phyloP scores from a whole-genome alignment of 2,113 vertebrate genomes.

The Apodemus speciosus region DNA sequence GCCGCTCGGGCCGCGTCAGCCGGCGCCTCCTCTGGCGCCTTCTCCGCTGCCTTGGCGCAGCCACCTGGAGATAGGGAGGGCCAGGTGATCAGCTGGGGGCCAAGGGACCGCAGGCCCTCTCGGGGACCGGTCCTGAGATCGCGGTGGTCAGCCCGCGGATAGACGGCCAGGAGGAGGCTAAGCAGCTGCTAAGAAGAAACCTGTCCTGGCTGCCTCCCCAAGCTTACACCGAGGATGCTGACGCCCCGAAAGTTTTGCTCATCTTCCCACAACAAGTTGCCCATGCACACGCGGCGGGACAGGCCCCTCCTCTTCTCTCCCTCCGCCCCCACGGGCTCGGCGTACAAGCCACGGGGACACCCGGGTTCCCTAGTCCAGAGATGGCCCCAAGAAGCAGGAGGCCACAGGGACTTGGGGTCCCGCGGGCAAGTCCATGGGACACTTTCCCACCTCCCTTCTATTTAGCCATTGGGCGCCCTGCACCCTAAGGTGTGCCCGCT shows the following conservation, averaged over 20 bases:
- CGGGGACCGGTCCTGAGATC: neutral
- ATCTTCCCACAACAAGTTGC: slow-evolving; percentile 65
- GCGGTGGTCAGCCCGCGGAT: neutral
- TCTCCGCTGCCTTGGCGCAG: slow-evolving; percentile 90
- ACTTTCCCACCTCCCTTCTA: slow-evolving; percentile 65
- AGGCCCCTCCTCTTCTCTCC: slow-evolving; percentile 70
- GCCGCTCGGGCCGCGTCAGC: slow-evolving; percentile 84
- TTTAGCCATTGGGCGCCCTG: slow-evolving; percentile 47
- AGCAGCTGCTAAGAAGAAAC: neutral
- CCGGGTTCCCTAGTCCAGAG: slow-evolving; percentile 62
- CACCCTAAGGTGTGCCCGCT: slow-evolving; percentile 50
- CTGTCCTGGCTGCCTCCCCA: slow-evolving; percentile 49
- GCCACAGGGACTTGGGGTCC: slow-evolving; percentile 43
- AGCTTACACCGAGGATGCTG: slow-evolving; percentile 24
- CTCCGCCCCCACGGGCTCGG: slow-evolving; percentile 37
- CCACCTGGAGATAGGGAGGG: slow-evolving; percentile 86
- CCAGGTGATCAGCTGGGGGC: slow-evolving; percentile 52
- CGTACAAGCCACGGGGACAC: slow-evolving; percentile 59
- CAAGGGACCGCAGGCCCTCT: neutral
- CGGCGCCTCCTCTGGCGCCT: slow-evolving; percentile 84
- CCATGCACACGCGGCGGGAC: slow-evolving; percentile 36
- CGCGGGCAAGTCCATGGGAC: slow-evolving; percentile 5
- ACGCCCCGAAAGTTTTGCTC: slow-evolving; percentile 79
- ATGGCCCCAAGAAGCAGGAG: slow-evolving; percentile 13
- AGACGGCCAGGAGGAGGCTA: slow-evolving; percentile 28